Conservation (phyloP, 2,113 vertebrate genomes). For the Spea bombifrons region DNA sequence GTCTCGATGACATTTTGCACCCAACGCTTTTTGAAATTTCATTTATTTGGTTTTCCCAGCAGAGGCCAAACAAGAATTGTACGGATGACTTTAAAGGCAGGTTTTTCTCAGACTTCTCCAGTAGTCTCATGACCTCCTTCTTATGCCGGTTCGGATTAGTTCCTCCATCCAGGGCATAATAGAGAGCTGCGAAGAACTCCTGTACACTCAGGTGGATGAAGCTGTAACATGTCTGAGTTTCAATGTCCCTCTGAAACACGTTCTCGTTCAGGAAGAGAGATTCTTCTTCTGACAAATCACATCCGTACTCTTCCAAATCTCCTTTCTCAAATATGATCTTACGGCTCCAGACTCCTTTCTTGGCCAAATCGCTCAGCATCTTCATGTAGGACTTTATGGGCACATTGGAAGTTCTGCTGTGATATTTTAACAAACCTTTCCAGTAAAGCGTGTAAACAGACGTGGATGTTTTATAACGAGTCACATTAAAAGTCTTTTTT, state of each 20-base stretch:
- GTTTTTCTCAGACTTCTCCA: slow-evolving; percentile 50
- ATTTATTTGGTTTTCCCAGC: no score
- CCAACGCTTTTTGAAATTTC: no score
- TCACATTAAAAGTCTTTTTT: not conserved
- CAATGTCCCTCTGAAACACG: slow-evolving; percentile 50
- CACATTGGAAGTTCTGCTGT: not conserved
- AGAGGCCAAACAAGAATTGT: no score
- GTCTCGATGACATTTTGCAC: slow-evolving; percentile 46
- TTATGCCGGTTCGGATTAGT: slow-evolving; percentile 14
- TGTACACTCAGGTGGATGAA: slow-evolving; percentile 65
- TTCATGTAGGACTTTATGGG: not conserved
- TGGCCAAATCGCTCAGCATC: slow-evolving; percentile 59
- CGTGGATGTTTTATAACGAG: slow-evolving; percentile 50
- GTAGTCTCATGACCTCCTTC: slow-evolving; percentile 53
- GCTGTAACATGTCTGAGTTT: slow-evolving; percentile 50
- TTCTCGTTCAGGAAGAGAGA: slow-evolving; percentile 57
- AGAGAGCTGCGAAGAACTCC: slow-evolving; percentile 61
- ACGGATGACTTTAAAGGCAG: slow-evolving; percentile 34
- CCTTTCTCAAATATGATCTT: slow-evolving; percentile 57
- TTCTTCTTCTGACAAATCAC: slow-evolving; percentile 42
- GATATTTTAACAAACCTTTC: slow-evolving; percentile 46
- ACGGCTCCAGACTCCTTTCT: slow-evolving; percentile 57
- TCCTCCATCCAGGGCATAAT: slow-evolving; percentile 47
- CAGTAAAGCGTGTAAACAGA: slow-evolving; percentile 56
- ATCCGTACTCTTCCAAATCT: slow-evolving; percentile 51